phyloP scores from a whole-genome alignment of 2,797 vertebrate species.

The Paramormyrops hopkinsi region DNA sequence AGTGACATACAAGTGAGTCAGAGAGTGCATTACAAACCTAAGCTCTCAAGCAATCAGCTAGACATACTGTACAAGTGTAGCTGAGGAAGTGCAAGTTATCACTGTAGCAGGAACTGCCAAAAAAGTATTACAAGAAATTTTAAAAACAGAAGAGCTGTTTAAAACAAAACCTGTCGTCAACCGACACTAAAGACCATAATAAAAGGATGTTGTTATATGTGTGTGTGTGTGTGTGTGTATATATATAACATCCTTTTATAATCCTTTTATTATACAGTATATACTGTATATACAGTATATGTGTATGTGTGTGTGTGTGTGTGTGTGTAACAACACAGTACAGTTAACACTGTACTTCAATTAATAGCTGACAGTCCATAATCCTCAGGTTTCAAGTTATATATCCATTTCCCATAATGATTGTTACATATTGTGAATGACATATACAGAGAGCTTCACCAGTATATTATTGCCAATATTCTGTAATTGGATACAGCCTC shows the following conservation, averaged over 20 bases:
- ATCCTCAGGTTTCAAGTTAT: background rate
- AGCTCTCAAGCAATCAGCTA: background rate
- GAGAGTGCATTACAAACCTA: background rate
- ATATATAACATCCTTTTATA: no score
- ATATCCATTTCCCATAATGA: background rate
- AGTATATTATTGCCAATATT: background rate
- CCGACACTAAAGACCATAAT: background rate
- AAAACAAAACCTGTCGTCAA: background rate
- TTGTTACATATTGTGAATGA: background rate
- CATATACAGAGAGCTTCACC: background rate
- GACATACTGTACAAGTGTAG: background rate
- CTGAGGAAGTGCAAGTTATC: background rate
- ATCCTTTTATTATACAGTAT: no score
- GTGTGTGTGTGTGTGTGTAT: no score
- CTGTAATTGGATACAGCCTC: background rate
- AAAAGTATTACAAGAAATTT: no score
- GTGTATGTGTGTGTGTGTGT: no score
- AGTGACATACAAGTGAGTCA: background rate
- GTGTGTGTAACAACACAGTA: no score
- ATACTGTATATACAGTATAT: no score
- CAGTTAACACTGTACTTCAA: background rate
- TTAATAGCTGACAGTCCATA: background rate
- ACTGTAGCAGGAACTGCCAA: background rate
- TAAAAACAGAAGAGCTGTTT: background rate
- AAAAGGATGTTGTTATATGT: background rate